Evolutionary conservation across 2,113 vertebrate genomes (phyloP).

Genomic region (Corythornis cristatus): DNA sequence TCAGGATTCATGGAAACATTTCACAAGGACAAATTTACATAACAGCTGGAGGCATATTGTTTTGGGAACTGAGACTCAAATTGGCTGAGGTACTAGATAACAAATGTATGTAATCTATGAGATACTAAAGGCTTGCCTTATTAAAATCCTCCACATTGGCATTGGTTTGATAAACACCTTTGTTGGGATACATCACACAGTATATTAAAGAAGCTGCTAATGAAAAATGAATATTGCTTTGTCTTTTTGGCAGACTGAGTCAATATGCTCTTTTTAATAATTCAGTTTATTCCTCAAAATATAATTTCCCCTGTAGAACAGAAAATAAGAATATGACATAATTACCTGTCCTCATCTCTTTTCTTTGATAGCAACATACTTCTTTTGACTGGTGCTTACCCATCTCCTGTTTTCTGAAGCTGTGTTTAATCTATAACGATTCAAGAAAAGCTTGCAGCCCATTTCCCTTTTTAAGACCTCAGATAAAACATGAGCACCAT

Average conservation of each 20-base stretch:
- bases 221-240: conserved; percentile 66
- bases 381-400: not conserved
- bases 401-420: not conserved
- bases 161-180: not conserved
- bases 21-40: conserved; percentile 42
- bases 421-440: not conserved
- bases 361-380: not conserved
- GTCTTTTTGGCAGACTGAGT: conserved; percentile 25
- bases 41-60: conserved; percentile 63
- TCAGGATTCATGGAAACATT: not conserved
- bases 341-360: not conserved
- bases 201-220: conserved; percentile 63
- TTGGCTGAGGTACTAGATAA: conserved; percentile 42
- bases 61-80: conserved; percentile 43
- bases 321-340: conserved; percentile 36
- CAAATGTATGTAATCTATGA: conserved; percentile 35
- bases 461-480: not conserved
- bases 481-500: not conserved
- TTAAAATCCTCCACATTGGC: not conserved
- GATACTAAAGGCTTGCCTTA: not conserved
- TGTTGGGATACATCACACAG: not conserved
- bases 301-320: not conserved
- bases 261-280: conserved; percentile 55
- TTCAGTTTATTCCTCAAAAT: conserved; percentile 48
- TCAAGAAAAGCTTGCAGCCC: not conserved